phyloP scores from a whole-genome alignment of 2,113 vertebrate species.

The Spilogale gracilis region DNA sequence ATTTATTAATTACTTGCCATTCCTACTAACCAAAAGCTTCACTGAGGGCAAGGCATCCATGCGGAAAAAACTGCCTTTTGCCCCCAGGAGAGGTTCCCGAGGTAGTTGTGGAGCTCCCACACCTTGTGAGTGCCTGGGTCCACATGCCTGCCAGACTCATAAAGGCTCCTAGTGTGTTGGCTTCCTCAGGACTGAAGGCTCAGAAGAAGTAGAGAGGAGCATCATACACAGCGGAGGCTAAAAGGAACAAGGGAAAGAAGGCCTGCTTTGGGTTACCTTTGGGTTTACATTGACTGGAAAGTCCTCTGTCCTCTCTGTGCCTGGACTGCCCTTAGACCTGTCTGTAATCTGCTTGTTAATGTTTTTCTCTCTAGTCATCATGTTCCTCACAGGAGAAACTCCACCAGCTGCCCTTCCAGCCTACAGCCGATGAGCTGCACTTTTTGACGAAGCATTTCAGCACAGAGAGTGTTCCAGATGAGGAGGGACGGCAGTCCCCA shows the following conservation, averaged over 20 bases:
- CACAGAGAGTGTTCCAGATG: slow-evolving; percentile 96
- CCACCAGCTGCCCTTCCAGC: slow-evolving; percentile 99
- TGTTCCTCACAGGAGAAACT: slow-evolving; percentile 99
- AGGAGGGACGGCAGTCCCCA: slow-evolving; percentile 95
- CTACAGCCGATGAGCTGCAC: slow-evolving; percentile 97
- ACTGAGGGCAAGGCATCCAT: not conserved
- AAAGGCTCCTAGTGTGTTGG: not conserved
- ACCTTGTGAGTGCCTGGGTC: not conserved
- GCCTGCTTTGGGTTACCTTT: slow-evolving; percentile 80
- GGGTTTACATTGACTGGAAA: slow-evolving; percentile 54
- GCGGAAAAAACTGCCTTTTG: slow-evolving; percentile 26
- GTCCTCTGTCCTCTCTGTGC: slow-evolving; percentile 77
- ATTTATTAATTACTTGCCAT: slow-evolving; percentile 33
- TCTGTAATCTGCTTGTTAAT: slow-evolving; percentile 86
- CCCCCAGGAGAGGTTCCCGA: not conserved
- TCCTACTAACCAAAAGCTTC: not conserved
- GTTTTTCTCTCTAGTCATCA: slow-evolving; percentile 94
- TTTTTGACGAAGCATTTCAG: slow-evolving; percentile 99
- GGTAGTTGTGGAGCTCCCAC: not conserved
- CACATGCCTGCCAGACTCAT: not conserved
- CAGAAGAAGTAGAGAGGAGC: not conserved
- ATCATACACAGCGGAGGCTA: not conserved
- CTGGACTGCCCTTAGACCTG: slow-evolving; percentile 72
- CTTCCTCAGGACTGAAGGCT: not conserved
- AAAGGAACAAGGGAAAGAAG: slow-evolving; percentile 71